These are phyloP conservation scores for Agrenia bidenticulata DNA, from an alignment of 2,888 invertebrate genomes.

Conservation along the genomic window DNA sequence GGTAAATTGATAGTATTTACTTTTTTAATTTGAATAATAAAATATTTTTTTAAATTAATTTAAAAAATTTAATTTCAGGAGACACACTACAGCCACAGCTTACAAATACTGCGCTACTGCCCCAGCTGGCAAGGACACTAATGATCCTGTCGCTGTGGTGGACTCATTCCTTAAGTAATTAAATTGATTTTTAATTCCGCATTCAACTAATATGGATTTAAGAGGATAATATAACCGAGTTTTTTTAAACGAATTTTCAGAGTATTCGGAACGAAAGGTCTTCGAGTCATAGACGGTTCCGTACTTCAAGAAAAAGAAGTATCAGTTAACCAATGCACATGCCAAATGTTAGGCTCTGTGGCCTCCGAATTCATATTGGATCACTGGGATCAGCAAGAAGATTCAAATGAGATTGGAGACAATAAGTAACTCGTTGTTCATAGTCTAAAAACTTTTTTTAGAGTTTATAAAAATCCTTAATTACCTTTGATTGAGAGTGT, in stretches of 20 bases:
- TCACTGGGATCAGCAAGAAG: constrained; percentile 26
- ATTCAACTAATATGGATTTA: constrained; percentile 3
- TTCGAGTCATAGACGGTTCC: constrained; percentile 21
- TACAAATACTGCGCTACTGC: constrained; percentile 36
- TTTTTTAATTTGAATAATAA: background rate
- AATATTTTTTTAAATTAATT: background rate
- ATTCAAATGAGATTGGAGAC: no score
- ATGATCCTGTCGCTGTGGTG: constrained; percentile 26
- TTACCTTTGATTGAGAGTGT: no score
- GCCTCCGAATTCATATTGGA: constrained; percentile 27
- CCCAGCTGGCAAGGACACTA: constrained; percentile 23
- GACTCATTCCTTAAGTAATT: constrained; percentile 28
- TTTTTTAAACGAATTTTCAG: constrained; percentile 11
- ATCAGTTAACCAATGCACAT: constrained; percentile 21
- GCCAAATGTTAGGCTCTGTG: constrained; percentile 20
- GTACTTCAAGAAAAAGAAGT: constrained; percentile 17
- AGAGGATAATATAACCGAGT: background rate
- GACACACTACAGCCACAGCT: constrained; percentile 28
- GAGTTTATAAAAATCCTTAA: no score
- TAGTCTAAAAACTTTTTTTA: no score
- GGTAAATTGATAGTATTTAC: no score
- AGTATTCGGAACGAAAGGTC: constrained; percentile 15
- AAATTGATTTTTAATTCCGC: background rate
- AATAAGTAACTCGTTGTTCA: no score
- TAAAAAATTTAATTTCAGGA: constrained; percentile 8